Conservation (phyloP, 2,797 vertebrate genomes). For the Neopelma chrysocephalum region DNA sequence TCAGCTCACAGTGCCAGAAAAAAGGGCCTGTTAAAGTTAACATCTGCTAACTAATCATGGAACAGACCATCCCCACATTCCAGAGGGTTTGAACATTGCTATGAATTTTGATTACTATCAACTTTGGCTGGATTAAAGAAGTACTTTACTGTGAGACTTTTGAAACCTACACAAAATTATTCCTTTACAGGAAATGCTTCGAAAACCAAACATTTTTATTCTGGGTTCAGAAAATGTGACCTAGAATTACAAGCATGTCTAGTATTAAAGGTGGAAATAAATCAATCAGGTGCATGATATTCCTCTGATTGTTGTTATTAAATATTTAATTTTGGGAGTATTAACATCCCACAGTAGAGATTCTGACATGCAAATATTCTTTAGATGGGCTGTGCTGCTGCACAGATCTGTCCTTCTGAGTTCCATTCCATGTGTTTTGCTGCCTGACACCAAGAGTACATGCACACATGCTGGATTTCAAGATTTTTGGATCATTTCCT, state of each 20-base stretch:
- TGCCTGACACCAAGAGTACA: not conserved
- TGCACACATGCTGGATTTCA: not conserved
- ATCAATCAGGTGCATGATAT: not conserved
- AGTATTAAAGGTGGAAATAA: not conserved
- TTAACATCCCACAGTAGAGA: not conserved
- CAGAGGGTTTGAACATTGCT: constrained; percentile 46
- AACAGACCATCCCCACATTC: constrained; percentile 55
- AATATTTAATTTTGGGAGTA: not conserved
- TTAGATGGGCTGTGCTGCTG: not conserved
- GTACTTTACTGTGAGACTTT: not conserved
- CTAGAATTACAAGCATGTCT: not conserved
- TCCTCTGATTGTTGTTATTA: not conserved
- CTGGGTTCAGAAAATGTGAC: not conserved
- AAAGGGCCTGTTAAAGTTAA: constrained; percentile 65
- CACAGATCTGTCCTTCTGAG: not conserved
- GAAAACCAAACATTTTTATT: not conserved
- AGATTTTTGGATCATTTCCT: not conserved
- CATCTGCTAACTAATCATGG: constrained; percentile 67
- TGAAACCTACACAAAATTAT: not conserved
- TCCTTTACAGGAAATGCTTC: not conserved
- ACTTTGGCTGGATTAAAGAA: constrained; percentile 39
- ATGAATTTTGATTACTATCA: constrained; percentile 64
- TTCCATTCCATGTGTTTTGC: not conserved
- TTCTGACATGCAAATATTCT: not conserved
- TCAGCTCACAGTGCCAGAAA: constrained; percentile 47